Percentiles rank a stretch among this genome's conserved stretches.
phyloP scores from a whole-genome alignment of 1,140 invertebrate species.

The Gonioctena quinquepunctata region DNA sequence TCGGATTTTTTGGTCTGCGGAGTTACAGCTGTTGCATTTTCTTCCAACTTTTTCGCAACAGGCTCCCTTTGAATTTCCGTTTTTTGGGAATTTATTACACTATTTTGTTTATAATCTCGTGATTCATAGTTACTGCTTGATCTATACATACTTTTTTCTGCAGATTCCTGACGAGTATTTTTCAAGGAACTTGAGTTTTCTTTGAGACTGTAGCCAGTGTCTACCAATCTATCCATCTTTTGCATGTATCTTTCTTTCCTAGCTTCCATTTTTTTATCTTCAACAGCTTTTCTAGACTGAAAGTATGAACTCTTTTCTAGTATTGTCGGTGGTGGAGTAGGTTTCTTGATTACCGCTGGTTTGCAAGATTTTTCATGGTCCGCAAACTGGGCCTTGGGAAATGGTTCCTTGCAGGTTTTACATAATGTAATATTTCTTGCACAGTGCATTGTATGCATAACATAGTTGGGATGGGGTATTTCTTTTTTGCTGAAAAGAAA shows the following conservation, averaged over 20 bases:
- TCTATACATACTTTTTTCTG: neutral
- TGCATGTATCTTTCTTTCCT: constrained; percentile 36
- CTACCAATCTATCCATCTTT: constrained; percentile 36
- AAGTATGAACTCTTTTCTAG: constrained; percentile 45
- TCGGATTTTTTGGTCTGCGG: neutral
- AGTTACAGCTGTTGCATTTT: neutral
- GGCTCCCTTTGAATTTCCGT: constrained; percentile 9
- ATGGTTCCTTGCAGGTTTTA: constrained; percentile 49
- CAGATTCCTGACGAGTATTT: neutral
- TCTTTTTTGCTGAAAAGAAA: constrained; percentile 50
- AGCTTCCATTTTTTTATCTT: constrained; percentile 36
- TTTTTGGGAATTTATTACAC: neutral
- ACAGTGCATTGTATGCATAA: constrained; percentile 55
- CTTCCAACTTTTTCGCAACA: neutral
- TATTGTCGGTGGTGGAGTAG: constrained; percentile 29
- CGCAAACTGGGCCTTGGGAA: constrained; percentile 47
- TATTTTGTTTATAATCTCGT: neutral
- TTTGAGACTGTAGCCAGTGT: constrained; percentile 34
- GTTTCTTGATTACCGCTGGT: constrained; percentile 17
- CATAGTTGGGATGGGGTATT: constrained; percentile 54
- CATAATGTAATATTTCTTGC: constrained; percentile 51
- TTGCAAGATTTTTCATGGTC: constrained; percentile 44
- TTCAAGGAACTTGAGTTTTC: constrained; percentile 5
- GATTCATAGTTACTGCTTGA: neutral
- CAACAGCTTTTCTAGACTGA: constrained; percentile 34